Evolutionary conservation across 2,113 vertebrate species (phyloP), one percentile per base, ranked within the genome.

Genomic region (Xenus cinereus): DNA sequence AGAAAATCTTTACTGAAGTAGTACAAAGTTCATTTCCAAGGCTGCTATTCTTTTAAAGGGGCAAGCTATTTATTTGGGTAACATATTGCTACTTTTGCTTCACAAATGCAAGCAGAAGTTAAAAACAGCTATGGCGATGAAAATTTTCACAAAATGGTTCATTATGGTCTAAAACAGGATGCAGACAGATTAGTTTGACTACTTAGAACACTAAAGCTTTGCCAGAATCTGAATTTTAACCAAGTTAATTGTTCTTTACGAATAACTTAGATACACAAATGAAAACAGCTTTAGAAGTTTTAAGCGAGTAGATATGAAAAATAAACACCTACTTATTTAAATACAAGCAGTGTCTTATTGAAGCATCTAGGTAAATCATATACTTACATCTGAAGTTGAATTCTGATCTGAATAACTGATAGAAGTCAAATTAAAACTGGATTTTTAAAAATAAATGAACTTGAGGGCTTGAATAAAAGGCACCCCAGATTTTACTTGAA

Each of bases 1-100:
- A 89, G 46, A 64, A 94, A 86, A 73, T 89, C 84, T 91, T 91
- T 82, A 89, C 16, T 87, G 6, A 87, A 94, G 51, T 37, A 93
- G 93, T 89, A 81, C 62, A 82, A 92, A 95, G 93, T 83, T 94
- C 67, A 89, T 39, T 84, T 74, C 54, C 53, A 89, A 93, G 68
- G 75, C 54, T 19, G 3, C n/a, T 93, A 43, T 45, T 84, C 85
- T 84, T 84, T 93, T 51, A 89, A 90, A 95, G 74, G 33, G 60
- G 7, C 28, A 88, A 84, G 53, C 64, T 79, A 63, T 84, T 92
- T 80, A 73, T 71, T 53, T 93, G 77, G 69, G 72, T 83, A 96
- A 67, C 43, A 39, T 14, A 84, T 8, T 64, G 51, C 39, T 90
- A 76, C 78, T 90, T 91, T 76, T 66, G 50, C 21, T 80, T 84